Percentiles rank a stretch among this genome's conserved stretches.
Evolutionary conservation across 2,888 invertebrate species (phyloP).

Genomic region (Meta bourneti): DNA sequence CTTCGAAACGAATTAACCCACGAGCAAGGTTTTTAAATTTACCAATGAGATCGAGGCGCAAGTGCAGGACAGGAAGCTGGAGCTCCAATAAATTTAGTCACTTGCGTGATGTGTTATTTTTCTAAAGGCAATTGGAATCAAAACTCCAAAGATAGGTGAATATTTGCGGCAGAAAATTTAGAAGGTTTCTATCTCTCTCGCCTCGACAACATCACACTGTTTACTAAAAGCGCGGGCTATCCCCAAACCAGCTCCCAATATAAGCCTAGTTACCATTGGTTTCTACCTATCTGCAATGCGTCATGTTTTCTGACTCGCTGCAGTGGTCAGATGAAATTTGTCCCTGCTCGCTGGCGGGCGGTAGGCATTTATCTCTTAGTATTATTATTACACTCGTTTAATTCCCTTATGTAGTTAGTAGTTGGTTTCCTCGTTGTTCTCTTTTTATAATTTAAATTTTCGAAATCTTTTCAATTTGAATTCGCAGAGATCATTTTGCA

Average conservation of each 20-base stretch:
- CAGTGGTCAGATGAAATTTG: constrained; percentile 76
- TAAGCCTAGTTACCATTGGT: constrained; percentile 74
- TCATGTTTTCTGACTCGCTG: constrained; percentile 74
- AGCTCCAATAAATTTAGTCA: constrained; percentile 7
- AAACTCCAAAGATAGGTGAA: constrained; percentile 6
- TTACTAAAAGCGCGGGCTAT: constrained; percentile 76
- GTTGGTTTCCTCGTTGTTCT: constrained; percentile 32
- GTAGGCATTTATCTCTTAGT: constrained; percentile 65
- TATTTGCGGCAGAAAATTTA: constrained; percentile 49
- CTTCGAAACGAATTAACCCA: constrained; percentile 70
- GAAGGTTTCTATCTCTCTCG: constrained; percentile 25
- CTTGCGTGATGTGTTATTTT: constrained; percentile 6
- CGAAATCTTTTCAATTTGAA: too few species aligned
- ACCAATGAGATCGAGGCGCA: constrained; percentile 51
- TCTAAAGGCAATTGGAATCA: neutral
- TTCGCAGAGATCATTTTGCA: too few species aligned
- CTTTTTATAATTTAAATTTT: neutral
- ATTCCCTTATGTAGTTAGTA: constrained; percentile 17
- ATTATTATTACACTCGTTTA: constrained; percentile 13
- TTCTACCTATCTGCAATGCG: constrained; percentile 76
- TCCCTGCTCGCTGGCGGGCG: constrained; percentile 55
- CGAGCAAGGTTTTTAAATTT: constrained; percentile 70
- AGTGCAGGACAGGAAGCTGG: constrained; percentile 41
- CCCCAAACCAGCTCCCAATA: constrained; percentile 45
- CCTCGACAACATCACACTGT: constrained; percentile 58